A percentile compares a stretch with the other conserved stretches of the same genome.
phyloP scores from a whole-genome alignment of 2,888 invertebrate species.

The Isoperla grammatica region DNA sequence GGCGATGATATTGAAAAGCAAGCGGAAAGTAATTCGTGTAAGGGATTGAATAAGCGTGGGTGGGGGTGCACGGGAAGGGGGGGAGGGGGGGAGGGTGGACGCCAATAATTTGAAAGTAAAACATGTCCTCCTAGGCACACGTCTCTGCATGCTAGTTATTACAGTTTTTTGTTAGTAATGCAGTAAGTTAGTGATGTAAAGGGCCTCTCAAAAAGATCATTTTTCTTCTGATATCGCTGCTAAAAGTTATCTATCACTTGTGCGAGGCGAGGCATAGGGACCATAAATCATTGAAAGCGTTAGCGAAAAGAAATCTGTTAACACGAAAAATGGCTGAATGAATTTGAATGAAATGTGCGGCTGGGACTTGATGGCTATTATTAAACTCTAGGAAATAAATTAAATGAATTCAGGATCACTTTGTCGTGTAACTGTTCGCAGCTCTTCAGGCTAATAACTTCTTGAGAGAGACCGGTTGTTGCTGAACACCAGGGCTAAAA shows the following conservation, averaged over 20 bases:
- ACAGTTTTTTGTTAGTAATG: slow-evolving; percentile 4
- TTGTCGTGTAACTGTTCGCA: too few species aligned
- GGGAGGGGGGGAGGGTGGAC: neutral
- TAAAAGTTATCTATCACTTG: slow-evolving; percentile 7
- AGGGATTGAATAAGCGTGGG: neutral
- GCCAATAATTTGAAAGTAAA: neutral
- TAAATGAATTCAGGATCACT: too few species aligned
- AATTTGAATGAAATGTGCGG: too few species aligned
- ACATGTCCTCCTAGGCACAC: neutral
- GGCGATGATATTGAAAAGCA: neutral
- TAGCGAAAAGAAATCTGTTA: slow-evolving; percentile 2
- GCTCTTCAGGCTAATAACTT: too few species aligned
- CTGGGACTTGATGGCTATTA: too few species aligned
- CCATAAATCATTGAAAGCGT: slow-evolving; percentile 5
- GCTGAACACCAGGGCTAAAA: too few species aligned
- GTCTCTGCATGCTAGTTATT: slow-evolving; percentile 1
- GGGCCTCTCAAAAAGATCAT: slow-evolving; percentile 15
- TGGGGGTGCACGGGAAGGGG: neutral
- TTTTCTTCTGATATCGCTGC: slow-evolving; percentile 14
- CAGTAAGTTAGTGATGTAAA: slow-evolving; percentile 9
- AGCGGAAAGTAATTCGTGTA: neutral
- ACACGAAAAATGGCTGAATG: too few species aligned
- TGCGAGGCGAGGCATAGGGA: neutral
- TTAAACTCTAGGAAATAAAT: too few species aligned
- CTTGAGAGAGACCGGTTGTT: too few species aligned